Conservation (phyloP, 2,797 vertebrate genomes). For the Scolopax bukidnonensis region DNA sequence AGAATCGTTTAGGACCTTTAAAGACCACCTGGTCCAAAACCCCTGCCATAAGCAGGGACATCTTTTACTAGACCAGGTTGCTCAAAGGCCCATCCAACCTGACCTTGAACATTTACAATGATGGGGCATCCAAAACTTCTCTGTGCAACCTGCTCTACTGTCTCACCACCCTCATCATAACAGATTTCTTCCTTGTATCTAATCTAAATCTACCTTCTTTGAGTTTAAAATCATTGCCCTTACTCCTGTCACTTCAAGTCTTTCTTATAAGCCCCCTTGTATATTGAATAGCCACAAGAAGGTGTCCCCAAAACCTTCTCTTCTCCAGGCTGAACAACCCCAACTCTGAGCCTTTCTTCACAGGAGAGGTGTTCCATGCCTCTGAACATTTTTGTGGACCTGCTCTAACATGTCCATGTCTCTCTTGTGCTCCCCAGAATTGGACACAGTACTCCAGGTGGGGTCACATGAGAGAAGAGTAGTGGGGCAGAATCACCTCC, state of each 20-base stretch:
- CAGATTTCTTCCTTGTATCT: not conserved
- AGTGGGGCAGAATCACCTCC: not conserved
- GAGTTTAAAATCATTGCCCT: not conserved
- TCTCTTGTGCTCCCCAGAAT: not conserved
- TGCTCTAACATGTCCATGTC: fast-evolving
- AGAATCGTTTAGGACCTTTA: not conserved
- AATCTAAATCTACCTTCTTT: not conserved
- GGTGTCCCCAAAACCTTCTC: not conserved
- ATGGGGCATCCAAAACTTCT: not conserved
- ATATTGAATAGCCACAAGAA: not conserved
- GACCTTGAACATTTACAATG: not conserved
- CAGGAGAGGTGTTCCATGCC: not conserved
- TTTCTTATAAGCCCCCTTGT: not conserved
- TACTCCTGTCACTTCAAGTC: not conserved
- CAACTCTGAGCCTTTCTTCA: not conserved
- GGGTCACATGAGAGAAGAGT: too few relatives aligned
- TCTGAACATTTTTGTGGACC: not conserved
- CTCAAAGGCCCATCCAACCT: not conserved
- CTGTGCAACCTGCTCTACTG: not conserved
- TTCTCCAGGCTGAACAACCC: not conserved
- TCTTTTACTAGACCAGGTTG: not conserved
- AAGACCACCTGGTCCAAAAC: not conserved
- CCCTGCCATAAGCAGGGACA: not conserved
- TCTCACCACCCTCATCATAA: not conserved
- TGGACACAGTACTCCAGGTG: not conserved